phyloP scores from a whole-genome alignment of 2,888 invertebrate genomes.

The Tanypteryx hageni region DNA sequence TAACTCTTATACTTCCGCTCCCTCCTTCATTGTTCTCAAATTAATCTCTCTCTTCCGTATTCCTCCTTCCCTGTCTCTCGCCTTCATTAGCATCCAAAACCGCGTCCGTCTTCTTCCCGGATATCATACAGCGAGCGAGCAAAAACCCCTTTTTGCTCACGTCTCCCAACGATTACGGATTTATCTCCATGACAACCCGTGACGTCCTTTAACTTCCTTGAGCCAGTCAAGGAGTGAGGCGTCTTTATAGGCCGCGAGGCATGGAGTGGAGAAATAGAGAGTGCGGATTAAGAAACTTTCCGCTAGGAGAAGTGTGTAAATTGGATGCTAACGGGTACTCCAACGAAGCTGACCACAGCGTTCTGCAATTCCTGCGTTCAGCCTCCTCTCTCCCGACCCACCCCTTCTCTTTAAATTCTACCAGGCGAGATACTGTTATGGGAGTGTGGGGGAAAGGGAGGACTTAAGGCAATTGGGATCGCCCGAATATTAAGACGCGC shows the following conservation, averaged over 20 bases:
- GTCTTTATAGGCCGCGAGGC: conserved; percentile 9
- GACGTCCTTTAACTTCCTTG: background rate
- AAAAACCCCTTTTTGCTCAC: background rate
- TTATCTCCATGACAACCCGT: background rate
- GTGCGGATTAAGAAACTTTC: background rate
- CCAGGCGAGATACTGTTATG: too few relatives aligned
- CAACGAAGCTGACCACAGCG: conserved; percentile 14
- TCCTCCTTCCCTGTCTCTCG: background rate
- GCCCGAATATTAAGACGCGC: background rate
- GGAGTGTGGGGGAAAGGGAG: background rate
- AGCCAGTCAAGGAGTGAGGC: background rate
- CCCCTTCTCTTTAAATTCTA: too few relatives aligned
- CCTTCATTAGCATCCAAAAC: background rate
- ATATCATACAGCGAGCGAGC: background rate
- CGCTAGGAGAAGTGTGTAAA: background rate
- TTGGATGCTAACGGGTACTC: background rate
- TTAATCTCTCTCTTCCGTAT: background rate
- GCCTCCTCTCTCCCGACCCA: background rate
- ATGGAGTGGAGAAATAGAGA: background rate
- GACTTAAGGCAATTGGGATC: background rate
- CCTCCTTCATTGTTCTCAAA: background rate
- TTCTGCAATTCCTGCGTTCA: background rate
- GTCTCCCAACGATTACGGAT: conserved; percentile 13
- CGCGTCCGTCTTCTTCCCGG: background rate
- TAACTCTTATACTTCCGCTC: background rate